phyloP scores from a whole-genome alignment of 1,140 invertebrate species.

The Platorchestia sp. region DNA sequence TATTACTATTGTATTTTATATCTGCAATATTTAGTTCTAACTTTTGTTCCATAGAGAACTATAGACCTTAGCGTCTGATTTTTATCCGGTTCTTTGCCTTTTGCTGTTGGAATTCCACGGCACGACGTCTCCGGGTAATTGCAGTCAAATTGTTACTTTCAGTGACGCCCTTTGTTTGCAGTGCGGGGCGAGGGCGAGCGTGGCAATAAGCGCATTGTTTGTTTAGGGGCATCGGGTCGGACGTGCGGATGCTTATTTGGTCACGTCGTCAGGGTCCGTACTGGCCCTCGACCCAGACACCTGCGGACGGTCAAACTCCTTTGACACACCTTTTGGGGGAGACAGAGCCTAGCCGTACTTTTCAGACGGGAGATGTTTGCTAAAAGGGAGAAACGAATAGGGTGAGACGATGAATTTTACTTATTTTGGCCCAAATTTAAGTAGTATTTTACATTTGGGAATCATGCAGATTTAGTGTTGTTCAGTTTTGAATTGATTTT shows the following conservation, averaged over 20 bases:
- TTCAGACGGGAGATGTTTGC: background rate
- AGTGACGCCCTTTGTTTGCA: conserved; percentile 25
- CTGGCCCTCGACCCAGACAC: background rate
- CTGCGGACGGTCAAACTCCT: background rate
- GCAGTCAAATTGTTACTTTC: conserved; percentile 30
- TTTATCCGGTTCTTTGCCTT: background rate
- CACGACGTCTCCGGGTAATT: background rate
- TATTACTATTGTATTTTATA: background rate
- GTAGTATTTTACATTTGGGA: background rate
- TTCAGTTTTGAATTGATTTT: background rate
- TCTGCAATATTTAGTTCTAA: background rate
- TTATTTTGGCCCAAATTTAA: background rate
- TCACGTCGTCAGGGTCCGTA: background rate
- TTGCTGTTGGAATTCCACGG: background rate
- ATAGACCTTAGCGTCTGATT: background rate
- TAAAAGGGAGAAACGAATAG: background rate
- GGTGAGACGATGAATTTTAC: background rate
- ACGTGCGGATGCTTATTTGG: background rate
- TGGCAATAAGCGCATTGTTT: conserved; percentile 16
- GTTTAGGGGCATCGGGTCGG: conserved; percentile 24
- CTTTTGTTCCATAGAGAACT: background rate
- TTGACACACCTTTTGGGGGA: background rate
- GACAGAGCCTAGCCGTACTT: background rate
- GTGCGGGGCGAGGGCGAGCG: background rate
- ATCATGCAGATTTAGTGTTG: background rate